A percentile compares a stretch with the other conserved stretches of the same genome.
These are phyloP conservation scores for Megaceryle alcyon DNA, from an alignment of 2,797 vertebrate genomes.

Conservation along the genomic window DNA sequence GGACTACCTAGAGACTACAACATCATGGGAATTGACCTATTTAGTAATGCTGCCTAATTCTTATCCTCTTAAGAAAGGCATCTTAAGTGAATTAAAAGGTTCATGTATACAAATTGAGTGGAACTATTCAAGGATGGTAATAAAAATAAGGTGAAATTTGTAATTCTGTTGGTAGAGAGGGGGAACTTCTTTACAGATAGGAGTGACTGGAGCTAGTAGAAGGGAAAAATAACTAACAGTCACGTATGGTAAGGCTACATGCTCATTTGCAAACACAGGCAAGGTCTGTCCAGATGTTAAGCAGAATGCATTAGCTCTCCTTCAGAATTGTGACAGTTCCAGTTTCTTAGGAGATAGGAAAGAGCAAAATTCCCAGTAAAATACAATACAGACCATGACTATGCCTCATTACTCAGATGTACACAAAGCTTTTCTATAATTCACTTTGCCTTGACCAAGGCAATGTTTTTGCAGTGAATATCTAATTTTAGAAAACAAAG, in stretches of 20 bases:
- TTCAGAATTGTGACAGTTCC: not conserved
- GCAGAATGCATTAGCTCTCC: not conserved
- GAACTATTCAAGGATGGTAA: not conserved
- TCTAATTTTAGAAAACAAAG: not conserved
- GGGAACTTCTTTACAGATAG: not conserved
- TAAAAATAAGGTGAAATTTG: slow-evolving; percentile 13
- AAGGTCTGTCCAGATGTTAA: not conserved
- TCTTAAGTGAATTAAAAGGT: slow-evolving; percentile 31
- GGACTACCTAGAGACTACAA: not conserved
- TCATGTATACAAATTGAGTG: slow-evolving; percentile 12
- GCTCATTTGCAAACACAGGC: not conserved
- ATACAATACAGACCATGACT: not conserved
- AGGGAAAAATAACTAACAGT: not conserved
- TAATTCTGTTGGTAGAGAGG: not conserved
- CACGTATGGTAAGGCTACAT: not conserved
- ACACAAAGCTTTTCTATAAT: not conserved
- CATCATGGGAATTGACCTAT: not conserved
- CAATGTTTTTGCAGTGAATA: not conserved
- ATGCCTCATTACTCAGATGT: not conserved
- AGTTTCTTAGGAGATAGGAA: not conserved
- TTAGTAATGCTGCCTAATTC: slow-evolving; percentile 17
- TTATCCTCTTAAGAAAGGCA: slow-evolving; percentile 6
- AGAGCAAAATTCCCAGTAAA: not conserved
- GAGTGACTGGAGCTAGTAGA: not conserved
- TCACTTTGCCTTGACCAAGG: not conserved